Evolutionary conservation across 2,888 invertebrate genomes (phyloP).

Genomic region (Phalera bucephala): DNA sequence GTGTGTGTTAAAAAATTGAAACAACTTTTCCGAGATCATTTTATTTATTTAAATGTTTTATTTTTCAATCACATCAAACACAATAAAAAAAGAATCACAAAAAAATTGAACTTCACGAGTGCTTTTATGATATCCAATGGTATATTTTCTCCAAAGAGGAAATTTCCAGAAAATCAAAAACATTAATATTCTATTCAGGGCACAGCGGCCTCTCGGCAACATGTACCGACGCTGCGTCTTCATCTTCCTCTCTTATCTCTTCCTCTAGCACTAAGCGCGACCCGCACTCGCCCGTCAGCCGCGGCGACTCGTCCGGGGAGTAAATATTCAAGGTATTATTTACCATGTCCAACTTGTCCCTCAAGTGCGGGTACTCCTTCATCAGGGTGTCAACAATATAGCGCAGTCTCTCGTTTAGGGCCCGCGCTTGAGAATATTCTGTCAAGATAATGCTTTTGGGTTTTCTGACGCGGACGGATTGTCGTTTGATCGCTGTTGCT

Average conservation of each 20-base stretch:
- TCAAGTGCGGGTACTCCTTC: slow-evolving; percentile 84
- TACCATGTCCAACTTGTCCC: slow-evolving; percentile 60
- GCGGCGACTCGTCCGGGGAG: slow-evolving; percentile 51
- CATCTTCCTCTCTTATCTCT: slow-evolving; percentile 6
- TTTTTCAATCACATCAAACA: too few species aligned
- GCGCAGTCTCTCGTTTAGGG: slow-evolving; percentile 82
- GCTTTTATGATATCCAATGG: too few species aligned
- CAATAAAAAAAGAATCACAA: too few species aligned
- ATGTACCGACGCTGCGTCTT: slow-evolving; percentile 15
- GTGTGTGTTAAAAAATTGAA: too few species aligned
- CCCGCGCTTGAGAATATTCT: slow-evolving; percentile 83
- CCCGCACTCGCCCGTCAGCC: slow-evolving; percentile 37
- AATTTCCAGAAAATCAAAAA: too few species aligned
- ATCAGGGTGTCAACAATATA: slow-evolving; percentile 82
- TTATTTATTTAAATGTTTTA: too few species aligned
- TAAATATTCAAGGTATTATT: slow-evolving; percentile 76
- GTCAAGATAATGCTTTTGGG: slow-evolving; percentile 74
- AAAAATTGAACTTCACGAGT: too few species aligned
- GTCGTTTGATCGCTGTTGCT: slow-evolving; percentile 69
- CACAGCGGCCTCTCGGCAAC: slow-evolving; percentile 51
- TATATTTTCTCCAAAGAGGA: too few species aligned
- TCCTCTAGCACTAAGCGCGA: slow-evolving; percentile 21
- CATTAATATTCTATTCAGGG: slow-evolving; percentile 9
- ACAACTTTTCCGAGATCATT: too few species aligned
- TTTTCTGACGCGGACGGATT: slow-evolving; percentile 57